A percentile compares a stretch with the other conserved stretches of the same genome.
Conservation (phyloP, 1,140 invertebrate species). For the Drosophila simulans region DNA sequence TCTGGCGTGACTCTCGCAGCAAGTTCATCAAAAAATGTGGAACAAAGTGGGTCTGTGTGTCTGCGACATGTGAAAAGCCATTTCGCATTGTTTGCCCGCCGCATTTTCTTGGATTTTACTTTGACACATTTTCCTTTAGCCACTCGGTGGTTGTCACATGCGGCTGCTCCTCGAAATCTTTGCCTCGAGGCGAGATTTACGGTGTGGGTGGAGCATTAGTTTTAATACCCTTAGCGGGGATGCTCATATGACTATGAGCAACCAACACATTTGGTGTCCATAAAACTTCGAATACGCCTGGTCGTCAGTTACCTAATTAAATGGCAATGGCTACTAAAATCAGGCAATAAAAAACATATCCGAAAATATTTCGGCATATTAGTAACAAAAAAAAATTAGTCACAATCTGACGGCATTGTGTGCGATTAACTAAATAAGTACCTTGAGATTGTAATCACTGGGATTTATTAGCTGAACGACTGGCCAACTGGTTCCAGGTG, state of each 20-base stretch:
- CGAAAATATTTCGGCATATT: conserved; percentile 27
- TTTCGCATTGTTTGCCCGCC: conserved; percentile 56
- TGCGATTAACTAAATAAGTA: conserved; percentile 37
- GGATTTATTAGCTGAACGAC: conserved; percentile 37
- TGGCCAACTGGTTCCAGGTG: conserved; percentile 37
- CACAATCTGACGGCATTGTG: conserved; percentile 23
- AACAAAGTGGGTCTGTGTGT: conserved; percentile 32
- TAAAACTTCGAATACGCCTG: conserved; percentile 45
- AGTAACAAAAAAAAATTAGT: conserved; percentile 25
- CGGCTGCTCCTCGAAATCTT: conserved; percentile 13
- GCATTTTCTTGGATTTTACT: conserved; percentile 39
- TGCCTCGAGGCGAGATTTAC: conserved; percentile 6
- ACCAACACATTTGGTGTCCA: conserved; percentile 51
- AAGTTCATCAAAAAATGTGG: conserved; percentile 47
- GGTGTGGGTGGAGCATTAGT: conserved; percentile 50
- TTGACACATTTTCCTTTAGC: conserved; percentile 58
- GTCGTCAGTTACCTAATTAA: conserved; percentile 59
- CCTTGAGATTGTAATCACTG: conserved; percentile 33
- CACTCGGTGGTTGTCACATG: conserved; percentile 23
- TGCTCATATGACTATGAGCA: conserved; percentile 10
- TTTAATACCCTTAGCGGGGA: conserved; percentile 58
- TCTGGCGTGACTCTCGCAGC: conserved; percentile 57
- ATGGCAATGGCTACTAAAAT: conserved; percentile 61
- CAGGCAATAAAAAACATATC: conserved; percentile 49
- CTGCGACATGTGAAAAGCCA: conserved; percentile 48